Percentiles rank a stretch among this genome's conserved stretches.
Conservation (phyloP, 2,797 vertebrate genomes). For the Picus viridis region DNA sequence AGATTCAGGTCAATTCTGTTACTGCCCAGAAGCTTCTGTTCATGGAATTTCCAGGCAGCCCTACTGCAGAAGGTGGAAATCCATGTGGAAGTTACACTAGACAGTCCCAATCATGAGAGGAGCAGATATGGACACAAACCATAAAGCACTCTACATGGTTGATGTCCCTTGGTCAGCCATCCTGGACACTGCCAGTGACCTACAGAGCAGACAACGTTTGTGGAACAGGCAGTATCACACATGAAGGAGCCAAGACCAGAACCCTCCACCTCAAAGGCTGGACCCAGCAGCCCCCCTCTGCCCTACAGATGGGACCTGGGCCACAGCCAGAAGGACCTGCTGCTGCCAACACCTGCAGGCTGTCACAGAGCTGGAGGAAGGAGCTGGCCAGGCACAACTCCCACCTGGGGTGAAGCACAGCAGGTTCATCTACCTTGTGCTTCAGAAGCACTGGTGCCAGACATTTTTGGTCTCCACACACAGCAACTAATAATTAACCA, state of each 20-base stretch:
- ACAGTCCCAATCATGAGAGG: background rate
- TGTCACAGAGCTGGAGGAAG: background rate
- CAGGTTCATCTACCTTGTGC: background rate
- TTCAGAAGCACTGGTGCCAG: background rate
- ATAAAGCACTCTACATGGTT: background rate
- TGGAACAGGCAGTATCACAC: background rate
- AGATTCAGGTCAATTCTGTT: background rate
- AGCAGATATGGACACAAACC: background rate
- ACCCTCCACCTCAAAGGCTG: background rate
- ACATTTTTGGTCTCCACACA: background rate
- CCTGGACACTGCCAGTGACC: background rate
- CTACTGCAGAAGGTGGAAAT: background rate
- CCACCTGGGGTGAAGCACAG: rapidly evolving
- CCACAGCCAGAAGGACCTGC: rapidly evolving
- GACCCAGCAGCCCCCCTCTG: background rate
- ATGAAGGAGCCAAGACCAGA: background rate
- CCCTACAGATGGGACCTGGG: background rate
- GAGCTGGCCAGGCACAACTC: rapidly evolving
- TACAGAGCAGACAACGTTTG: background rate
- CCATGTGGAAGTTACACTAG: background rate
- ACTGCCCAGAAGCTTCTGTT: background rate
- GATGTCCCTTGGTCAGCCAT: background rate
- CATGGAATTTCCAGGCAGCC: background rate
- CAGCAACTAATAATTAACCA: constrained; percentile 49
- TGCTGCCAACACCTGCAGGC: rapidly evolving